Evolutionary conservation across 2,888 invertebrate genomes (phyloP), one percentile per base, ranked within the genome.

Genomic region (Chironomus tentans): DNA sequence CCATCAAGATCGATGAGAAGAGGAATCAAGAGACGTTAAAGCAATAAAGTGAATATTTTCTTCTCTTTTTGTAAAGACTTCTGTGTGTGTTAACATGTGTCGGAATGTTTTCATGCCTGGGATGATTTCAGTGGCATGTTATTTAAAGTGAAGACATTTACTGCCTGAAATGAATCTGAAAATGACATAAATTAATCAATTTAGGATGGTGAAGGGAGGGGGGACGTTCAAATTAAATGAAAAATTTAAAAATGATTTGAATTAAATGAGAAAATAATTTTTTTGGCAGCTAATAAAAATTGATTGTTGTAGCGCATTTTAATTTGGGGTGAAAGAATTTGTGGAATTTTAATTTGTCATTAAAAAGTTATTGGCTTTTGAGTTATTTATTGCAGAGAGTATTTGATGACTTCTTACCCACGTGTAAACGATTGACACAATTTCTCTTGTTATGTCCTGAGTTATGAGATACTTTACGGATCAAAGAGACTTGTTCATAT

Each of bases 1-100:
- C 74, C 74, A 74, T 74, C 74, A 56, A 56, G 56, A 56, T 56
- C 56, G 56, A 56, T 18, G 56, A 56, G 56, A 18, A 56, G 56
- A 18, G 15, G 15, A 56, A 15, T 18, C 7, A 56, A 56, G 56
- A 56, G 56, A 56, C 38, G 10, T 38, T 38, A 38, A 38, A 56
- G 50, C 13, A 56, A 56, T 56, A 56, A 56, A 56, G 15, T n/a
- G 3, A 50, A 50, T 5, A 6, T 28, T 28, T 28, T 28, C 5
- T 28, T 28, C 5, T 28, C 6, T 28, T n/a, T n/a, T n/a, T n/a
- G n/a, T n/a, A n/a, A n/a, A n/a, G n/a, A n/a, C n/a, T 2, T 5
- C 28, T 38, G 38, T 38, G 38, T 38, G 56, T 18, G 56, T 18
- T 18, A 18, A 56, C 56, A 56, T 56, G 56, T 56, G 56, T 56